phyloP scores from a whole-genome alignment of 2,888 invertebrate species.

The Drosophila falleni region DNA sequence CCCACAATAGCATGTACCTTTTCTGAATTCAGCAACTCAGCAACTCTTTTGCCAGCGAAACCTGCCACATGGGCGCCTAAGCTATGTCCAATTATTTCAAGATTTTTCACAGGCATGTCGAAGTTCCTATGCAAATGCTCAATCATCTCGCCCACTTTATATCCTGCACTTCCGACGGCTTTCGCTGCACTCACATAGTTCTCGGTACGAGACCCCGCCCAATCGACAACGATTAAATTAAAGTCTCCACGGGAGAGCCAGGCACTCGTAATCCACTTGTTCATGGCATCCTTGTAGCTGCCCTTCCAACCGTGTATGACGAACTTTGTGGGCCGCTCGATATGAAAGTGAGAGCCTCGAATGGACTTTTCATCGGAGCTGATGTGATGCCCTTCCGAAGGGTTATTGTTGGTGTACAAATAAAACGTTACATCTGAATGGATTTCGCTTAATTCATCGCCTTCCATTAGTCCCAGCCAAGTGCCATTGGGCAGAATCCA shows the following conservation, averaged over 20 bases:
- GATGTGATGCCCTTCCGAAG: constrained; percentile 43
- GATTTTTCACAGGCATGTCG: constrained; percentile 3
- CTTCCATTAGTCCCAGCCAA: not conserved
- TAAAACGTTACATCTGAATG: constrained; percentile 35
- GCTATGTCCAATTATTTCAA: constrained; percentile 86
- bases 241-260: constrained; percentile 81
- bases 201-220: constrained; percentile 87
- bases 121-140: constrained; percentile 84
- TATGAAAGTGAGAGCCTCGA: constrained; percentile 1
- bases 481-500: constrained; percentile 40
- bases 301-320: constrained; percentile 88
- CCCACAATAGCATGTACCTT: constrained; percentile 14
- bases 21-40: not conserved
- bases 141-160: constrained; percentile 69
- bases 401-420: constrained; percentile 66
- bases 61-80: constrained; percentile 87
- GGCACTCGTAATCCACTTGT: constrained; percentile 78
- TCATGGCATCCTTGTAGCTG: constrained; percentile 85
- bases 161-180: constrained; percentile 69
- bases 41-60: constrained; percentile 13
- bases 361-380: constrained; percentile 1
- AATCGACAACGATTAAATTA: constrained; percentile 87
- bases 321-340: constrained; percentile 47
- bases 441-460: constrained; percentile 7
- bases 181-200: constrained; percentile 86